Percentiles rank a stretch among this genome's conserved stretches.
These are phyloP conservation scores for Poicephalus meyeri DNA, from an alignment of 2,113 vertebrate genomes.

Conservation along the genomic window DNA sequence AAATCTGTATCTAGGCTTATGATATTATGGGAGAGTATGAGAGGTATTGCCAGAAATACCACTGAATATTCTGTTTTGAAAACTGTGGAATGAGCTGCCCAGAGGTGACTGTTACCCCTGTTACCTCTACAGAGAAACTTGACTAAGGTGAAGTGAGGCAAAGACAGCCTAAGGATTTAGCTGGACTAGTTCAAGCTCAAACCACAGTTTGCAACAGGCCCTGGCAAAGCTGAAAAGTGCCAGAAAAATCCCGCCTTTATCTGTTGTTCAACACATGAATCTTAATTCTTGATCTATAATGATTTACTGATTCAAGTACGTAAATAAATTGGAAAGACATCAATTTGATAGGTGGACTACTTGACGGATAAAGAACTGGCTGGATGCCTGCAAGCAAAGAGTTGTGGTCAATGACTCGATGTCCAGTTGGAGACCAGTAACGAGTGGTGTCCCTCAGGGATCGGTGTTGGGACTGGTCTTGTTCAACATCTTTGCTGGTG, in stretches of 20 bases:
- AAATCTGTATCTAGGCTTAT: not conserved
- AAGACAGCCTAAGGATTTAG: not conserved
- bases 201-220: not conserved
- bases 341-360: no score
- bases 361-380: no score
- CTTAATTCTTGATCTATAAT: not conserved
- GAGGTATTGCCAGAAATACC: not conserved
- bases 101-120: accelerated
- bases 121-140: not conserved
- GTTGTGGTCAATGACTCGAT: no score
- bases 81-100: not conserved
- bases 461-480: no score
- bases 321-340: not conserved
- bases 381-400: no score
- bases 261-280: not conserved
- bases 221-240: not conserved
- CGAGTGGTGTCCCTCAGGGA: no score
- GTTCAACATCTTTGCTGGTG: no score
- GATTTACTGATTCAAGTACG: not conserved
- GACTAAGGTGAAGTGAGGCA: not conserved
- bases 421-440: no score
- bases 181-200: not conserved
- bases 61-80: not conserved
- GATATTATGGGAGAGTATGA: not conserved
- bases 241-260: not conserved